These are phyloP conservation scores for Enteromius fasciolatus DNA, from an alignment of 2,797 vertebrate species.

Conservation along the genomic window DNA sequence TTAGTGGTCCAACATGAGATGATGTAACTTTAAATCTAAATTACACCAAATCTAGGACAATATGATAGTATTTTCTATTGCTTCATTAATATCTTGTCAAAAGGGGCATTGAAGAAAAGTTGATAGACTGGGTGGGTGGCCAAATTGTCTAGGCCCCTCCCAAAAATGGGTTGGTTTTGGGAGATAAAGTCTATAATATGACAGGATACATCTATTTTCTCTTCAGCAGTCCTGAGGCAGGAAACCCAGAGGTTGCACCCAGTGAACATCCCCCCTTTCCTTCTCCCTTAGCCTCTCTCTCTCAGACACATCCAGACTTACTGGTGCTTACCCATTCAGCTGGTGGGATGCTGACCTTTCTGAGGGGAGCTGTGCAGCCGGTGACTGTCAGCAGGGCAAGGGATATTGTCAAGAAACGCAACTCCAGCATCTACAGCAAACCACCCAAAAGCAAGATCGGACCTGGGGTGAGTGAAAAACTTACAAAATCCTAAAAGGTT, in stretches of 20 bases:
- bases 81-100: conserved; percentile 14
- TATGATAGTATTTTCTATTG: background rate
- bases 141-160: conserved; percentile 52
- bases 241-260: conserved; percentile 46
- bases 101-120: conserved; percentile 15
- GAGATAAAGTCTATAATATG: conserved; percentile 46
- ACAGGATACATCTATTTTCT: conserved; percentile 43
- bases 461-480: conserved; percentile 74
- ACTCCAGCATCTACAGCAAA: conserved; percentile 75
- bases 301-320: conserved; percentile 21
- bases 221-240: conserved; percentile 48
- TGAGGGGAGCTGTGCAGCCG: conserved; percentile 54
- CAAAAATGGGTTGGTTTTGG: conserved; percentile 49
- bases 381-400: conserved; percentile 50
- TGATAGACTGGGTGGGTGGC: background rate
- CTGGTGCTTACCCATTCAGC: conserved; percentile 20
- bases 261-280: conserved; percentile 29
- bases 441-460: conserved; percentile 77
- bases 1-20: background rate
- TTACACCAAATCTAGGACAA: conserved; percentile 17
- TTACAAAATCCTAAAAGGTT: background rate
- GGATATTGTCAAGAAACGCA: conserved; percentile 58
- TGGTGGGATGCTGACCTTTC: conserved; percentile 55
- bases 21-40: background rate
- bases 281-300: conserved; percentile 17